Base-by-base conservation (phyloP, 2,797 vertebrate genomes). In the Orestias chungarensis region DNA sequence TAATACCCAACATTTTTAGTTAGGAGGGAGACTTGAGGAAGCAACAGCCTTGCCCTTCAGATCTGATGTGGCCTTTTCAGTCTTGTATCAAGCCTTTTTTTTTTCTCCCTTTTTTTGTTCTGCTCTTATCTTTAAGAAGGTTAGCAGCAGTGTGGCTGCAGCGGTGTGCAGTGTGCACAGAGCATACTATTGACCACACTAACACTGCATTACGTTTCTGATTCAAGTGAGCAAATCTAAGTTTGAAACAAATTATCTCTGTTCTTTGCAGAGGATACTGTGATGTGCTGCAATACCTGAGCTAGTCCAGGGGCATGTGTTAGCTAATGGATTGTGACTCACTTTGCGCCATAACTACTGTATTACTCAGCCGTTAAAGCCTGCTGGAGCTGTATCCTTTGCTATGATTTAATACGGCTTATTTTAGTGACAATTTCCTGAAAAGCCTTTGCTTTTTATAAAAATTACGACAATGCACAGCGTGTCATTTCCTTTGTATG, bases 191-290 rank as follows among this genome's bases (percentile, higher is more conserved):
- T 62, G 47, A 31, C 70, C 78, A 75, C 68, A 64, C 55, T 66
- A 42, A 70, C 59, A 64, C 49, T 61, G 35, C 61, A 23, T 33
- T 72, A 27, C 20, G 59, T 50, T 14, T 23, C 23, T 76, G 77
- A 49, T 68, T 73, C 33, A 27, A 76, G 70, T 68, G 64, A 44
- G 44, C 33, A 5, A 71, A 7, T 68, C 62, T 55, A 42, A 75
- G 68, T 78, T 33, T 57, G 54, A 80, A 75, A 76, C 62, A 74
- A 68, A 82, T 80, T 42, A 73, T 71, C 55, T 75, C 59, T 25
- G 73, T 23, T 62, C 64, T 52, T 50, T 54, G 59, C 43, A 52
- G 66, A 73, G 46, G 65, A 71, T 47, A 68, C 62, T 67, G 62
- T 57, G 52, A 61, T 46, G 15, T 42, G 38, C 31, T 29, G 14